These are phyloP conservation scores for Amphipoea lucens DNA, from an alignment of 2,888 invertebrate genomes.

Conservation along the genomic window DNA sequence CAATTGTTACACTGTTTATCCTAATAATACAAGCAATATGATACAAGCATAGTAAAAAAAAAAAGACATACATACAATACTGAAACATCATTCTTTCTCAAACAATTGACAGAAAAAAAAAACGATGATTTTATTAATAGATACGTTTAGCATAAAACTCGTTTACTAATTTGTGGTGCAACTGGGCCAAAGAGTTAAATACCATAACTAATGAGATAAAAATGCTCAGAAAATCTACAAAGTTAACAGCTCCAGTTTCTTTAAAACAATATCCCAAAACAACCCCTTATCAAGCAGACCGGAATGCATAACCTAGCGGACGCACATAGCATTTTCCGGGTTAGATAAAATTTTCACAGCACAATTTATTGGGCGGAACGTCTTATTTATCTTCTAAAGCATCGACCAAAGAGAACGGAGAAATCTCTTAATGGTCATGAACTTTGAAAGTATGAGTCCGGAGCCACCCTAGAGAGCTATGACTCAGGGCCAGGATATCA, in stretches of 20 bases:
- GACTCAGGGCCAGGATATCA: slow-evolving; percentile 83
- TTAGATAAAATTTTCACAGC: slow-evolving; percentile 70
- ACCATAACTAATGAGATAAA: not conserved
- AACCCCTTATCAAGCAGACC: slow-evolving; percentile 50
- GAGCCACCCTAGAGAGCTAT: slow-evolving; percentile 81
- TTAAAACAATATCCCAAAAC: slow-evolving; percentile 54
- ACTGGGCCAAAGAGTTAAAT: not conserved
- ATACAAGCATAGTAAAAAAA: too few species aligned
- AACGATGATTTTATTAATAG: not conserved
- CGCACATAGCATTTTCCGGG: slow-evolving; percentile 56
- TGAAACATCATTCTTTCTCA: not conserved
- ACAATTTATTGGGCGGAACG: slow-evolving; percentile 71
- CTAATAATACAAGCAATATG: too few species aligned
- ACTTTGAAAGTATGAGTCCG: slow-evolving; percentile 82
- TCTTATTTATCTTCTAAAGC: slow-evolving; percentile 76
- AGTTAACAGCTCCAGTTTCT: not conserved
- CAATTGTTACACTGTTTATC: too few species aligned
- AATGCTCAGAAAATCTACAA: not conserved
- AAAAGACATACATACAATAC: not conserved
- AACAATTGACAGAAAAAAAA: not conserved
- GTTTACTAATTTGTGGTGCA: not conserved
- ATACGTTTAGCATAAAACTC: not conserved
- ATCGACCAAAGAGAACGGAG: slow-evolving; percentile 75
- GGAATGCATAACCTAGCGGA: slow-evolving; percentile 50
- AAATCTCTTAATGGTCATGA: slow-evolving; percentile 82